A percentile compares a stretch with the other conserved stretches of the same genome.
Evolutionary conservation across 2,888 invertebrate species (phyloP).

Genomic region (Girardia tigrina): DNA sequence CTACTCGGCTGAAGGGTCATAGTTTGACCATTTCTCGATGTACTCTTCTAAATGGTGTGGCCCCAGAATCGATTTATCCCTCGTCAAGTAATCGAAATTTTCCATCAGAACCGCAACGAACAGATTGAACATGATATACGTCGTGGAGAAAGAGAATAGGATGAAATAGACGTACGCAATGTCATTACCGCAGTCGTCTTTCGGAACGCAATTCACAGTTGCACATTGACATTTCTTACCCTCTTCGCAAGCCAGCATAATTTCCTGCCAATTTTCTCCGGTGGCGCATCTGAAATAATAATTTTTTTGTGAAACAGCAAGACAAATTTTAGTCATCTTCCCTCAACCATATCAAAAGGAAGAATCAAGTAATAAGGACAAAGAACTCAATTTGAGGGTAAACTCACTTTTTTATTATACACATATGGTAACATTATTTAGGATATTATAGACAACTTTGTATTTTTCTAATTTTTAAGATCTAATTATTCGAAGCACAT

Average conservation of each 20-base stretch:
- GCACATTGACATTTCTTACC: constrained; percentile 67
- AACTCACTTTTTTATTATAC: too few relatives aligned
- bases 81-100: constrained; percentile 97
- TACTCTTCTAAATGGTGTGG: constrained; percentile 99
- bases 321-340: constrained; percentile 28
- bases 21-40: constrained; percentile 98
- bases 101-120: constrained; percentile 99
- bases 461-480: too few relatives aligned
- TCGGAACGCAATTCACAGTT: constrained; percentile 24
- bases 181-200: constrained; percentile 70
- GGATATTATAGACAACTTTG: too few relatives aligned
- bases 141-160: constrained; percentile 98
- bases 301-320: too few relatives aligned
- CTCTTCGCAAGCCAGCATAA: constrained; percentile 90
- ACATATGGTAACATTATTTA: too few relatives aligned
- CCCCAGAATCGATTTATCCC: constrained; percentile 96
- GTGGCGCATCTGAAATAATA: constrained; percentile 98
- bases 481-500: too few relatives aligned
- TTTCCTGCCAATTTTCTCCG: constrained; percentile 97
- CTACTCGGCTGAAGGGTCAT: constrained; percentile 97
- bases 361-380: too few relatives aligned
- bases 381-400: too few relatives aligned
- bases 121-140: constrained; percentile 97
- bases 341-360: too few relatives aligned
- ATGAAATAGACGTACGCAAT: constrained; percentile 95